A percentile compares a stretch with the other conserved stretches of the same genome.
Conservation (phyloP, 2,888 invertebrate genomes). For the Portevinia maculata region DNA sequence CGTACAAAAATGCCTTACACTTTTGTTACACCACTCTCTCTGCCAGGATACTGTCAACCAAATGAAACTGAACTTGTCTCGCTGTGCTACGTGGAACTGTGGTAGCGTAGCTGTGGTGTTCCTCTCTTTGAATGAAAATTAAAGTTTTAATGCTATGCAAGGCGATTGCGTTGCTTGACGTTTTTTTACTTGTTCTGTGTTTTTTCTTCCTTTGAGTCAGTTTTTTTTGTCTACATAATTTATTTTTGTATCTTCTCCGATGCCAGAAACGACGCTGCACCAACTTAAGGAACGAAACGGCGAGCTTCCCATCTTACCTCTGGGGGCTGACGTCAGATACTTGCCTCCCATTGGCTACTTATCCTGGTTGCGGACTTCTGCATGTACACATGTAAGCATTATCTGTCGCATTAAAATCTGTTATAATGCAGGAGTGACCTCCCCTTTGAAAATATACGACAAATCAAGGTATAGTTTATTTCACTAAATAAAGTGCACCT, state of each 20-base stretch:
- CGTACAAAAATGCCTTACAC: constrained; percentile 45
- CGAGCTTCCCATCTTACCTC: constrained; percentile 24
- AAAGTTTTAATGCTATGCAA: constrained; percentile 76
- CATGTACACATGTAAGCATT: constrained; percentile 15
- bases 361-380: constrained; percentile 5
- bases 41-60: constrained; percentile 58
- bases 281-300: constrained; percentile 35
- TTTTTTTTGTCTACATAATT: constrained; percentile 61
- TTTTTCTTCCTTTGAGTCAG: constrained; percentile 16
- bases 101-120: constrained; percentile 40
- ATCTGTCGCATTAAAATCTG: constrained; percentile 26
- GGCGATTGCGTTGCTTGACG: constrained; percentile 69
- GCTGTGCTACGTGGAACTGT: constrained; percentile 47
- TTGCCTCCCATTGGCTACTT: constrained; percentile 54
- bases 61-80: constrained; percentile 63
- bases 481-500: constrained; percentile 33
- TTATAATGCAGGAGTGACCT: constrained; percentile 1
- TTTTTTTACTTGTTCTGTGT: constrained; percentile 8
- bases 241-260: constrained; percentile 50
- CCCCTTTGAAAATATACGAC: background rate
- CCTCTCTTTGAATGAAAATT: constrained; percentile 69
- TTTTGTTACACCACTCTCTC: constrained; percentile 23
- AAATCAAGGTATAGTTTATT: constrained; percentile 14
- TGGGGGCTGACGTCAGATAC: constrained; percentile 19
- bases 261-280: constrained; percentile 52